Evolutionary conservation across 2,888 invertebrate genomes (phyloP), one percentile per base, ranked within the genome.

Genomic region (Tiliacea aurago): DNA sequence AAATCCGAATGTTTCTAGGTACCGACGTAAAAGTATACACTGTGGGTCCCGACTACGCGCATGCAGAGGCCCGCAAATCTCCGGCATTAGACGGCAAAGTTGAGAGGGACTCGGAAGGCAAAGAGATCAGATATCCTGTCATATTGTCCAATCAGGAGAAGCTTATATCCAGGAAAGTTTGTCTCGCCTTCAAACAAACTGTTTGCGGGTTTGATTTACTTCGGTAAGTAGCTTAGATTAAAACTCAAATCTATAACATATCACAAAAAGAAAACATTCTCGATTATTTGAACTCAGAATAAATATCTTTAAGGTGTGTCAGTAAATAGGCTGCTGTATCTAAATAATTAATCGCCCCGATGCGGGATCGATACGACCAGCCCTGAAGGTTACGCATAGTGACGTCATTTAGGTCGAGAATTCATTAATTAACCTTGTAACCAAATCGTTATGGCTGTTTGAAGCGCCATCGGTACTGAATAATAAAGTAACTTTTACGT

Each of bases 201-300:
- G 99, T 99, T 11, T 99, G 99, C 93, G 99, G 99, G 28, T 99
- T 99, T 93, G 99, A 99, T 97, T 97, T 99, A 81, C 96, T 99
- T 69, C 97, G 98, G 97, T 98, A 91, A 91, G 87, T 61, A 33
- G 10, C 49, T 49, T 56, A 55, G 18, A 56, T 41, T 53, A 23
- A 45, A 18, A 55, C 43, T 64, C 10, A 41, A 47, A 43, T 49
- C 33, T 13, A 23, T n/a, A 20, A 33, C 20, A 28, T 51, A 68
- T 69, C n/a, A 76, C 33, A 23, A 23, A 47, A 76, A 33, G 15
- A 53, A 43, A 43, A 68, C 28, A 13, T 43, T 51, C 20, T 53
- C 10, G 7, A 23, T 69, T 23, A 23, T 77, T 55, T 23, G 4
- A 20, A 45, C 53, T 43, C 10, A 28, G 1, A 53, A 28, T 45